Percentiles rank a stretch among this genome's conserved stretches.
Conservation (phyloP, 2,888 invertebrate genomes). For the Eubasilissa splendida region DNA sequence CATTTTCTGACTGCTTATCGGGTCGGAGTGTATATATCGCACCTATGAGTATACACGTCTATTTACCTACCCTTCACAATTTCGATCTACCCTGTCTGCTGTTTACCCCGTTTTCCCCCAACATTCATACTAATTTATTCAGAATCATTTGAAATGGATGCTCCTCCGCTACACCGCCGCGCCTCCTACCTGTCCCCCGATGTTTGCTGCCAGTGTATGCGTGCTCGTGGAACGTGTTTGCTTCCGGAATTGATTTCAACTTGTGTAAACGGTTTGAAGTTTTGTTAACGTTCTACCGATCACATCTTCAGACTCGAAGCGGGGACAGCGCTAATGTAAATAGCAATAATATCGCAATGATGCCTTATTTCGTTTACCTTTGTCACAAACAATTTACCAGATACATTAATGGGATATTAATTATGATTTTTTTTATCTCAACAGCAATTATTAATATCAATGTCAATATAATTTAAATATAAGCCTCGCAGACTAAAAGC, state of each 20-base stretch:
- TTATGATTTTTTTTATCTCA: too few species aligned
- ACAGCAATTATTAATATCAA: too few species aligned
- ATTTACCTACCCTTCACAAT: too few species aligned
- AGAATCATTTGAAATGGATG: slow-evolving; percentile 9
- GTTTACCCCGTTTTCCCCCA: background rate
- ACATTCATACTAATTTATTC: slow-evolving; percentile 25
- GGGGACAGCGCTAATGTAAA: background rate
- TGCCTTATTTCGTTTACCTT: too few species aligned
- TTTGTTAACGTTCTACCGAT: slow-evolving; percentile 19
- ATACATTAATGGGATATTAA: too few species aligned
- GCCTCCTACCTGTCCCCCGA: background rate
- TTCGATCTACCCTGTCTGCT: background rate
- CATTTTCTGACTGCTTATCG: too few species aligned
- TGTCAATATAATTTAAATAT: too few species aligned
- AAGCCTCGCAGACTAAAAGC: too few species aligned
- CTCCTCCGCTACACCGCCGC: background rate
- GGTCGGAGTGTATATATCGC: too few species aligned
- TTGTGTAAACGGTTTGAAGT: slow-evolving; percentile 12
- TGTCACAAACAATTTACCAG: too few species aligned
- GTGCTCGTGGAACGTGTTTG: slow-evolving; percentile 19
- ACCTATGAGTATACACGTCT: too few species aligned
- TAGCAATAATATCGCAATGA: too few species aligned
- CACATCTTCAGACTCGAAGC: background rate
- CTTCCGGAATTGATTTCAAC: slow-evolving; percentile 27
- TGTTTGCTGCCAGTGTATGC: slow-evolving; percentile 4